A percentile compares a stretch with the other conserved stretches of the same genome.
These are phyloP conservation scores for Athrips mouffetella DNA, from an alignment of 2,888 invertebrate genomes.

Conservation along the genomic window DNA sequence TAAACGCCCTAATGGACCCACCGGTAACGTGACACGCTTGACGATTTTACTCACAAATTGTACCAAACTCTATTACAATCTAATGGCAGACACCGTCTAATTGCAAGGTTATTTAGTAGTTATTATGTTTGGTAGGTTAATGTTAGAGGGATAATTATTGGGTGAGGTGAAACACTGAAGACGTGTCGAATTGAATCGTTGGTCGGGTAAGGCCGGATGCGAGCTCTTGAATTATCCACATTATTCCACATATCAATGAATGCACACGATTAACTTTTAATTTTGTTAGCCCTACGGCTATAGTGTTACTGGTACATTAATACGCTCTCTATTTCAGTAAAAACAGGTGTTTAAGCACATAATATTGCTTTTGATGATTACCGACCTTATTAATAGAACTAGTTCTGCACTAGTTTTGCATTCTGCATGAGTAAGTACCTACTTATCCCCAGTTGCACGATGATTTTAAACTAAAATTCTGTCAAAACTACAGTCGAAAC, in stretches of 20 bases:
- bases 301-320: conserved; percentile 34
- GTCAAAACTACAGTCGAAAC: too few species aligned
- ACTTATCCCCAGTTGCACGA: too few species aligned
- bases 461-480: too few species aligned
- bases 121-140: conserved; percentile 74
- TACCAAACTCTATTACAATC: conserved; percentile 77
- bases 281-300: conserved; percentile 46
- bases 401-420: too few species aligned
- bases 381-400: too few species aligned
- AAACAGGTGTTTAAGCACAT: background rate
- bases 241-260: conserved; percentile 46
- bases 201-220: conserved; percentile 48
- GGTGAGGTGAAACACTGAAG: conserved; percentile 75
- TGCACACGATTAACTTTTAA: conserved; percentile 63
- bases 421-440: too few species aligned
- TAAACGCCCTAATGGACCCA: conserved; percentile 76
- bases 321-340: background rate
- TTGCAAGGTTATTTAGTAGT: conserved; percentile 75
- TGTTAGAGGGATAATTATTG: conserved; percentile 72
- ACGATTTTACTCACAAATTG: conserved; percentile 79
- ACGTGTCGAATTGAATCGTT: conserved; percentile 74
- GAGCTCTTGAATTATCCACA: conserved; percentile 35
- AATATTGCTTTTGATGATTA: too few species aligned
- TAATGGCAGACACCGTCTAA: conserved; percentile 76
- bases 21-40: conserved; percentile 78